These are phyloP conservation scores for Nettapus auritus DNA, from an alignment of 2,113 vertebrate species.

Conservation along the genomic window DNA sequence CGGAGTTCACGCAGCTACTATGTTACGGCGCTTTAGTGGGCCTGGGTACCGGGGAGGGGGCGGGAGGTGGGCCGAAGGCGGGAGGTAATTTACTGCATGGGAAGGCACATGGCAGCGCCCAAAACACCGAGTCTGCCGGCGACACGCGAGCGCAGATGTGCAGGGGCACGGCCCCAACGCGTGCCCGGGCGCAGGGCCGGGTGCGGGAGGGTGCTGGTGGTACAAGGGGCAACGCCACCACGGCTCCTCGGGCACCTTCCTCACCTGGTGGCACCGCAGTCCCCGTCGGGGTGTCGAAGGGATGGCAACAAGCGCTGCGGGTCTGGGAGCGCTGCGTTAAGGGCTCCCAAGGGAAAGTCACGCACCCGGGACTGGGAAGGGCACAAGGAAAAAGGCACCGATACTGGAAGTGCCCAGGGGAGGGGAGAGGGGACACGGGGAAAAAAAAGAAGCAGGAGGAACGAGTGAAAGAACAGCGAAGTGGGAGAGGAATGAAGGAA, in stretches of 20 bases:
- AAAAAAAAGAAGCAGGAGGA: neutral
- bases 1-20: constrained; percentile 88
- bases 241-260: accelerated
- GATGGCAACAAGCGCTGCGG: no score
- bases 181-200: neutral
- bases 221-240: accelerated
- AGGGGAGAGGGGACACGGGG: neutral
- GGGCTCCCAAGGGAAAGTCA: neutral
- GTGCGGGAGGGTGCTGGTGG: neutral
- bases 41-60: neutral
- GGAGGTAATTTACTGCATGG: neutral
- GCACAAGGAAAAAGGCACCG: neutral
- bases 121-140: neutral
- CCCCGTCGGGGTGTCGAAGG: neutral
- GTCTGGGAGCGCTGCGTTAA: neutral
- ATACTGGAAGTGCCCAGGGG: constrained; percentile 3
- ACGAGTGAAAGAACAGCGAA: neutral
- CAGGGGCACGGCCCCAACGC: neutral
- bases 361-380: neutral
- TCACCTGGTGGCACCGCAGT: neutral
- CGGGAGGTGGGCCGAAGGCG: neutral
- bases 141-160: neutral
- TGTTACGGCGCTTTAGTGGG: constrained; percentile 79
- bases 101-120: neutral
- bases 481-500: constrained; percentile 17